Evolutionary conservation across 1,140 invertebrate species (phyloP), one percentile per base, ranked within the genome.

Genomic region (Achatina immaculata): DNA sequence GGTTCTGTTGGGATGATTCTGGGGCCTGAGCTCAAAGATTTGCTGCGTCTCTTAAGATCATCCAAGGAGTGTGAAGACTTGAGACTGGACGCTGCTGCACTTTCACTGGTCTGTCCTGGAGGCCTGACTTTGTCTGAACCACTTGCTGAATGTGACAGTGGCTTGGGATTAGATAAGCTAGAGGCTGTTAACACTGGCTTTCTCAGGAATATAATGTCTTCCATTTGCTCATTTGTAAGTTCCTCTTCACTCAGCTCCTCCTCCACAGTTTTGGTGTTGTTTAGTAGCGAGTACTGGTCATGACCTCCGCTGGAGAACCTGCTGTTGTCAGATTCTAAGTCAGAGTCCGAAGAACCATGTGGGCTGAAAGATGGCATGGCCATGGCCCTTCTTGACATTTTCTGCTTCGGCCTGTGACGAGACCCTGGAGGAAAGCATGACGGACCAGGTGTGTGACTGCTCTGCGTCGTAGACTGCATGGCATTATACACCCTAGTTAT

Each of bases 201-300:
- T 45, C 78, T 45, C 43, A 80, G 19, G 38, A 80, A 80, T 31
- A 80, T 80, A 34, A 80, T 80, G 34, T 69, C 78, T 28, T 80
- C 78, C 78, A 80, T 80, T 58, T 80, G 78, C 38, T 80, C 78
- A 38, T 71, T 72, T 4, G 78, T 80, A 4, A 80, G 40, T 31
- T 80, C 78, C 40, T 80, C 78, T 36, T 80, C 78, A 40, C 78
- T 80, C 1, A 80, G 68, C 34, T 80, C 78, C 48, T 80, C 78
- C 48, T 80, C 78, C 28, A 80, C 78, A 71, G 78, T 80, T 72
- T 80, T 80, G 14, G 78, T 71, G 45, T 68, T 80, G 66, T 55
- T 38, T 0, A 78, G 42, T 16, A 78, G 21, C 2, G 76, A 68
- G 4, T 66, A 68, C 40, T 43, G 34, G 31, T 48, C 55, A 55